Conservation (phyloP, 2,888 invertebrate genomes). For the Rapana venosa region DNA sequence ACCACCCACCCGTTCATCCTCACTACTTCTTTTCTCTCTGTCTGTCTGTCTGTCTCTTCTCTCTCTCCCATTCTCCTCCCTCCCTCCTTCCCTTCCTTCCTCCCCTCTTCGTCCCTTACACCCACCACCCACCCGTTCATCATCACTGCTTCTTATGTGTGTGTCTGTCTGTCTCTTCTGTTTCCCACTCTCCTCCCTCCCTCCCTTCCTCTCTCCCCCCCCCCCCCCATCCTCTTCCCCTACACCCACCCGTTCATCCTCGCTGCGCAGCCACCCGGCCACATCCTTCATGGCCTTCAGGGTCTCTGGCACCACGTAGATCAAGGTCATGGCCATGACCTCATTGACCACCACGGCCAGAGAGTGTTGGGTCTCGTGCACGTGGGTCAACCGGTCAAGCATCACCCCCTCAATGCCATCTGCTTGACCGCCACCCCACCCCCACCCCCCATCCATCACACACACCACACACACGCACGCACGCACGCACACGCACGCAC, state of each 20-base stretch:
- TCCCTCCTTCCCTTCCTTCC: neutral
- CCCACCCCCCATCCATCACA: too few species aligned
- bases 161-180: too few species aligned
- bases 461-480: too few species aligned
- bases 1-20: slow-evolving; percentile 3
- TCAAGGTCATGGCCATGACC: slow-evolving; percentile 4
- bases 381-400: slow-evolving; percentile 7
- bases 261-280: neutral
- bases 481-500: too few species aligned
- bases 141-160: neutral
- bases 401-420: neutral
- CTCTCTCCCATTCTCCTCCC: too few species aligned
- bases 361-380: slow-evolving; percentile 18
- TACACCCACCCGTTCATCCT: slow-evolving; percentile 8
- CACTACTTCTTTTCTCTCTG: too few species aligned
- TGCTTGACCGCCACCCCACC: neutral
- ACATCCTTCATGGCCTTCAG: neutral
- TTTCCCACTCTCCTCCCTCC: neutral
- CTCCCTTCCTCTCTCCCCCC: neutral
- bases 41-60: too few species aligned
- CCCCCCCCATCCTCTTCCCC: neutral
- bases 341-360: slow-evolving; percentile 23
- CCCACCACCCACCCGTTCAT: neutral
- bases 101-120: neutral
- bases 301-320: neutral